Evolutionary conservation across 2,888 invertebrate species (phyloP), one percentile per base, ranked within the genome.

Genomic region (Eucera pruinosa): DNA sequence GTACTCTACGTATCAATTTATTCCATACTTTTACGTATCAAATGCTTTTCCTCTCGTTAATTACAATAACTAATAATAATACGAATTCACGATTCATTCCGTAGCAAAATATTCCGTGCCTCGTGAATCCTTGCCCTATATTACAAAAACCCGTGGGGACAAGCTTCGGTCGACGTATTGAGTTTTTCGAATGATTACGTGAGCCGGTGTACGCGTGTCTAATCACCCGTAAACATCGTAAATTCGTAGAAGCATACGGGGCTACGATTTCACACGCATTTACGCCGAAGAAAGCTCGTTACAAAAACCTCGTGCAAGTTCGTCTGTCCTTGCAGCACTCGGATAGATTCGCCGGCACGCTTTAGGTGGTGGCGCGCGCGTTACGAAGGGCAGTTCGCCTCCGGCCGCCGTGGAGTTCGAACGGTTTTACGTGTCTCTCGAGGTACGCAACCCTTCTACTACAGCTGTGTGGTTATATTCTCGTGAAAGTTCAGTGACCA

Each of bases 371-470:
- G 86, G 86, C 87, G 88, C 87, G 89, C 89, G 83, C 81, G 86
- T 86, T 88, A 85, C 87, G 81, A 87, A 85, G 85, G 83, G 78
- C 83, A 91, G 91, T 91, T 77, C 83, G 88, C 87, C 86, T 87
- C 84, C 83, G 87, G 84, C 89, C 85, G 80, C 82, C 87, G 89
- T 80, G 83, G 81, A 77, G 85, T 80, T 76, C 67, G 78, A 25
- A 82, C 45, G 58, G 11, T 60, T 39, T 9, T 9, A 2, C 20
- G n/a, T 27, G 39, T 18, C n/a, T 18, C 30, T 23, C 64, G 23
- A 43, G 11, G 13, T 1, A 43, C 13, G n/a, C 57, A 27, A 20
- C 23, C 25, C 7, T 15, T 9, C 23, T 0, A 15, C 18, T 13
- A 15, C 43, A 57, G 15, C 25, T 39, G 58, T 75, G 55, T 43